Conservation (phyloP, 2,113 vertebrate species). For the Formicarius rufipectus region DNA sequence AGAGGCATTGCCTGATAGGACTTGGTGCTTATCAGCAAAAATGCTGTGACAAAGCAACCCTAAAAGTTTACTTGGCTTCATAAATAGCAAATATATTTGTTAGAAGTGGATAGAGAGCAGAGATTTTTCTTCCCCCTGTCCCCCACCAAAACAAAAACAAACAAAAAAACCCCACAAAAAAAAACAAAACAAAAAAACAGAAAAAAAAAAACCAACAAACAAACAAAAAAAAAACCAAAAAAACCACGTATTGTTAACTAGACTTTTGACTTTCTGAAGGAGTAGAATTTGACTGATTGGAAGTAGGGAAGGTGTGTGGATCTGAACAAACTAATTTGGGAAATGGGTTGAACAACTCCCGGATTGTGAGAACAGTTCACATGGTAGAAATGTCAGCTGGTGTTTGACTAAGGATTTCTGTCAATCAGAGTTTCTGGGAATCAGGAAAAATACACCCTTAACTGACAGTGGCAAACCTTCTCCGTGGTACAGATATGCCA, state of each 20-base stretch:
- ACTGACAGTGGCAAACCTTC: not conserved
- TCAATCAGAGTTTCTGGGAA: not conserved
- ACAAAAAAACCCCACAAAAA: too few species aligned
- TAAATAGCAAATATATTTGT: not conserved
- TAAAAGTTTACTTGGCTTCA: not conserved
- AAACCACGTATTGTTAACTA: not conserved
- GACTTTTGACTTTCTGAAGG: not conserved
- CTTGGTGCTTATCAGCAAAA: not conserved
- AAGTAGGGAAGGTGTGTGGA: not conserved
- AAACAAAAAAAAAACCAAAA: too few species aligned
- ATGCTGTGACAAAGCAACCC: not conserved
- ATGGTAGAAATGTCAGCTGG: not conserved
- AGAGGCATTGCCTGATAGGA: not conserved
- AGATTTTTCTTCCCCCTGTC: too few species aligned
- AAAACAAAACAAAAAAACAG: too few species aligned
- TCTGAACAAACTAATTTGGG: not conserved
- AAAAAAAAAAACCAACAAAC: too few species aligned
- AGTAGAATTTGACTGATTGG: not conserved
- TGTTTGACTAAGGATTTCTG: not conserved
- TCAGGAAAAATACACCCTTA: accelerated
- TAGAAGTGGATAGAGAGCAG: not conserved
- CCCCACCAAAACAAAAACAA: too few species aligned
- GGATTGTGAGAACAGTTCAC: not conserved
- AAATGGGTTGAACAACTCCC: not conserved
- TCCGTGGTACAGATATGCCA: not conserved